phyloP scores from a whole-genome alignment of 2,113 vertebrate species.

The Poicephalus gulielmi region DNA sequence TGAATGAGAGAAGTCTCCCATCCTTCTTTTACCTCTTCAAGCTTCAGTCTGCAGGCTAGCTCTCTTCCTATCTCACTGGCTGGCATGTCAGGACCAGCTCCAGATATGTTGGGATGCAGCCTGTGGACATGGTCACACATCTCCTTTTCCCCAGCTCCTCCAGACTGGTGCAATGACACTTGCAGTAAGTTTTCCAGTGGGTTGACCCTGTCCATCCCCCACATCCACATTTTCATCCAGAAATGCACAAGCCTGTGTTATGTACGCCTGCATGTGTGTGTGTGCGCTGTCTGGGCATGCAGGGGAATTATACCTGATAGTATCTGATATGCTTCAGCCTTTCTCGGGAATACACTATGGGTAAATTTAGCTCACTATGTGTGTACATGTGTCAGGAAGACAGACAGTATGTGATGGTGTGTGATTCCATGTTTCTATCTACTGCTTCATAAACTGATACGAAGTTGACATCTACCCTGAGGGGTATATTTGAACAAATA shows the following conservation, averaged over 20 bases:
- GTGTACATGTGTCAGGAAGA: neutral
- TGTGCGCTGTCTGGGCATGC: neutral
- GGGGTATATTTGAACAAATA: neutral
- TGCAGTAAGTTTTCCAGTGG: neutral
- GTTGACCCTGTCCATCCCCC: neutral
- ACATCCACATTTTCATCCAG: rapidly evolving
- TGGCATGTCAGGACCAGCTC: neutral
- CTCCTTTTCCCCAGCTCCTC: neutral
- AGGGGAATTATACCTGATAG: neutral
- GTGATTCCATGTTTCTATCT: neutral
- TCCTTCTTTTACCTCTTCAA: neutral
- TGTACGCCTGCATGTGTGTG: rapidly evolving
- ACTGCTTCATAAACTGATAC: neutral
- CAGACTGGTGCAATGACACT: neutral
- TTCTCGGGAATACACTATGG: neutral
- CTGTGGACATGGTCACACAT: neutral
- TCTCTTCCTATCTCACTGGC: neutral
- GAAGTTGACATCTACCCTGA: neutral
- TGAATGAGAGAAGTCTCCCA: neutral
- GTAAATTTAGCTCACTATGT: neutral
- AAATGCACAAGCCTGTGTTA: neutral
- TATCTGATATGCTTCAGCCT: neutral
- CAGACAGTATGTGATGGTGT: neutral
- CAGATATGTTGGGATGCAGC: rapidly evolving
- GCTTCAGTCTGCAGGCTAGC: too few species aligned